Base-by-base conservation (phyloP, 2,888 invertebrate genomes). In the Agrilus biguttatus region DNA sequence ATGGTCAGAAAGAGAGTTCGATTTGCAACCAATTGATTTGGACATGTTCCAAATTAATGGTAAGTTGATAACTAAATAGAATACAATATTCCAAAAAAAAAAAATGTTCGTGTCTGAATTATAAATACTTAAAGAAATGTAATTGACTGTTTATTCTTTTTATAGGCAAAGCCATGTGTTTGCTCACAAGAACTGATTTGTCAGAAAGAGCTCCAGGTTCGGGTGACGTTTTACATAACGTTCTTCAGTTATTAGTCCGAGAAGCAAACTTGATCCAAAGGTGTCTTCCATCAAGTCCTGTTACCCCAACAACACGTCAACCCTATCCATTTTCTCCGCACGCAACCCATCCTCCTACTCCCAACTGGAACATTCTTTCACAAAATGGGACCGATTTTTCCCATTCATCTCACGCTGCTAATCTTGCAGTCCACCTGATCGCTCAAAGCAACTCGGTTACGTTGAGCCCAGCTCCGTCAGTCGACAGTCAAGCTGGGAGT, bases 31-130 rank as follows among this genome's bases (percentile, higher is more conserved):
- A 55, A 85, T 93, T 61, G 90, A 91, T 61, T 81, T 87, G 77
- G 90, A 92, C 60, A 80, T 88, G 68, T 93, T 93, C 65, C 89
- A 89, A 71, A 92, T 93, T 91, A 93, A 93, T 65, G 93, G 92
- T 74, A 69, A 73, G 66, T 57, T 17, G 17, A 28, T 5, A 21
- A 21, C 5, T 21, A 8, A 14, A 35, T 14, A 35, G 7, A 35
- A 14, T 2, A 8, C 13, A 17, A 21, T 21, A 21, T 21, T 21
- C n/a, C n/a, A n/a, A 21, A 5, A 21, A 21, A 21, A 21, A 21
- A 21, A 5, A 2, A 2, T 14, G 7, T 14, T 36, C 8, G 10
- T 14, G 8, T n/a, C 14, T n/a, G 8, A 36, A 8, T 36, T 14
- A n/a, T n/a, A n/a, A n/a, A n/a, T n/a, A n/a, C n/a, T n/a, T n/a